Base-by-base conservation (phyloP, 2,797 vertebrate species). In the Artibeus jamaicensis region DNA sequence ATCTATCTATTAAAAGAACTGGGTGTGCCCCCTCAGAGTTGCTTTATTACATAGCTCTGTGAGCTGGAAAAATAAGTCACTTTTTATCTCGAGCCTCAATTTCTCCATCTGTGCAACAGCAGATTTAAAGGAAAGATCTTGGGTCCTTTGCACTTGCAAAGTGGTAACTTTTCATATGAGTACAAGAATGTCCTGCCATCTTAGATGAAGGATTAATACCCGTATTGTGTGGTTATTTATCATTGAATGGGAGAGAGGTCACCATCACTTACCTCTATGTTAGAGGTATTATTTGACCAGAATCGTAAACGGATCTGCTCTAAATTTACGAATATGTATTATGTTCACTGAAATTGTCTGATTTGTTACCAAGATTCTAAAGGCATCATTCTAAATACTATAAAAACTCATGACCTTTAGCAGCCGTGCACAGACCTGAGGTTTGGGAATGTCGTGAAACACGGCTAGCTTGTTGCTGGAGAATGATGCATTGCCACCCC, bases 51-150 rank as follows among this genome's bases (percentile, higher is more conserved):
- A 10, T 5, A 85, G 29, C 57, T 50, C 19, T 55, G 29, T 90
- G 73, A 39, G 71, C 68, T 78, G 32, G 14, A 32, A 57, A 53
- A 50, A 39, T 44, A 53, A 53, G 16, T 71, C 59, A 21, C 34
- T 86, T 89, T 46, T 26, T 83, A 6, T 76, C 29, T 89, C 44
- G 57, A 91, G 82, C 5, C 44, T 89, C 37, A 5, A 15, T 74
- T 87, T 94, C n/a, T 79, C 50, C 3, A 6, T 67, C 62, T 76
- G 4, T 65, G 24, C 29, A 34, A 39, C 46, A 57, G 6, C 15
- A 46, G 89, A 48, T 82, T 74, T 81, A 67, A 74, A 48, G 6
- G 24, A 10, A 81, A 87, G 62, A n/a, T 57, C 42, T 46, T 7
- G 50, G 34, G 5, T 55, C 50, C 71, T 94, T 65, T 53, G 29